Evolutionary conservation across 2,797 vertebrate genomes (phyloP).

Genomic region (Cryptoprocta ferox): DNA sequence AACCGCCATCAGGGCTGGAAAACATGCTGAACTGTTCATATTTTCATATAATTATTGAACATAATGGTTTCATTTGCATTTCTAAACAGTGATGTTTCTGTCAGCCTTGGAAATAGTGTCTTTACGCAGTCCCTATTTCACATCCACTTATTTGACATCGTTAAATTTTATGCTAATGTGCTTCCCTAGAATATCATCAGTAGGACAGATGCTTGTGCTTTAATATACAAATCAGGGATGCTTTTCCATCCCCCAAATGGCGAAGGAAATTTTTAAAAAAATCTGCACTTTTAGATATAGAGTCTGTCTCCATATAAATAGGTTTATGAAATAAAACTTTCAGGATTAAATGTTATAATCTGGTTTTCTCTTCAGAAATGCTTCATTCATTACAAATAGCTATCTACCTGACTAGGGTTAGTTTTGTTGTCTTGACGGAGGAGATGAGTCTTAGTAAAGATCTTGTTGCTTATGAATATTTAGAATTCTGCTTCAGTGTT

Average conservation of each 20-base stretch:
- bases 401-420: conserved; percentile 50
- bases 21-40: conserved; percentile 93
- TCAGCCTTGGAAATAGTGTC: conserved; percentile 91
- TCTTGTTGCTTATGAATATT: conserved; percentile 78
- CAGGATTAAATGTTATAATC: conserved; percentile 77
- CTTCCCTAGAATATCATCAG: conserved; percentile 91
- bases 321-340: conserved; percentile 80
- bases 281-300: conserved; percentile 85
- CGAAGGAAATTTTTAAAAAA: conserved; percentile 81
- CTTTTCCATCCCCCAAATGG: conserved; percentile 85
- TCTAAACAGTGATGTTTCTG: conserved; percentile 91
- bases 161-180: conserved; percentile 92
- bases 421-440: conserved; percentile 48
- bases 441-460: conserved; percentile 67
- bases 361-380: conserved; percentile 71
- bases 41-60: conserved; percentile 94
- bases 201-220: conserved; percentile 90
- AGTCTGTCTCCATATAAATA: conserved; percentile 81
- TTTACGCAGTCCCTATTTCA: conserved; percentile 91
- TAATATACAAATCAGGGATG: conserved; percentile 90
- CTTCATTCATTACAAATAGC: conserved; percentile 63
- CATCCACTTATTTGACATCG: conserved; percentile 91
- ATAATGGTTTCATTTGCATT: conserved; percentile 93
- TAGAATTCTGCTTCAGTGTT: conserved; percentile 68
- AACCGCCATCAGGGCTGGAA: conserved; percentile 92